Conservation (phyloP, 2,797 vertebrate species). For the Acanthurus lineatus region DNA sequence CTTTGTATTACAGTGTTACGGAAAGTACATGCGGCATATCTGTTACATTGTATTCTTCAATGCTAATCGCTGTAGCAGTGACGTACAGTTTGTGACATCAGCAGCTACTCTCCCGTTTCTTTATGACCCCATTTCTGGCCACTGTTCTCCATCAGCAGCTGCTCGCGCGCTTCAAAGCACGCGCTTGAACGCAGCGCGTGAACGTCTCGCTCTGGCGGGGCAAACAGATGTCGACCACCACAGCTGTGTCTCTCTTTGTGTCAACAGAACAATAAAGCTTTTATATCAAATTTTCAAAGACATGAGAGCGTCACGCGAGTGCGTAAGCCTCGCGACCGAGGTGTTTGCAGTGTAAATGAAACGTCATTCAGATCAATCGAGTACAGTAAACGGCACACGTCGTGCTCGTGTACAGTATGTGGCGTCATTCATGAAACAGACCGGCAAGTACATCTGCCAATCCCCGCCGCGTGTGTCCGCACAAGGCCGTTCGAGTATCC, state of each 20-base stretch:
- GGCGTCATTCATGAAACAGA: slow-evolving; percentile 10
- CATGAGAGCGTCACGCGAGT: no score
- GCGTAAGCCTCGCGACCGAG: no score
- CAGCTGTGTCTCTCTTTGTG: neutral
- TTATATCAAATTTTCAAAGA: neutral
- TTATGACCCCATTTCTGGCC: no score
- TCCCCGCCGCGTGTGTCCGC: neutral
- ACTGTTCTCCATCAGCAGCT: neutral
- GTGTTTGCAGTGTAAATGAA: no score
- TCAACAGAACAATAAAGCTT: neutral
- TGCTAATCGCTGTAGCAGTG: no score
- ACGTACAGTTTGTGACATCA: neutral
- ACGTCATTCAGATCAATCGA: neutral
- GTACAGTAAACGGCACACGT: neutral
- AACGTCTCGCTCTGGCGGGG: neutral
- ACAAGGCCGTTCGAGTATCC: neutral
- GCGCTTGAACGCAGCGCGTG: neutral
- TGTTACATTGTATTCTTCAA: neutral
- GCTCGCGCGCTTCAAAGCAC: neutral
- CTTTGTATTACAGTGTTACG: neutral
- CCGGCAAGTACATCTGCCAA: slow-evolving; percentile 35
- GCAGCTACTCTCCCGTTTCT: no score
- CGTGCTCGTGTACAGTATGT: neutral
- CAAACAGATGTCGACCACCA: neutral
- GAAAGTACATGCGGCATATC: neutral